phyloP scores from a whole-genome alignment of 2,113 vertebrate genomes.

The Glareola pratincola region DNA sequence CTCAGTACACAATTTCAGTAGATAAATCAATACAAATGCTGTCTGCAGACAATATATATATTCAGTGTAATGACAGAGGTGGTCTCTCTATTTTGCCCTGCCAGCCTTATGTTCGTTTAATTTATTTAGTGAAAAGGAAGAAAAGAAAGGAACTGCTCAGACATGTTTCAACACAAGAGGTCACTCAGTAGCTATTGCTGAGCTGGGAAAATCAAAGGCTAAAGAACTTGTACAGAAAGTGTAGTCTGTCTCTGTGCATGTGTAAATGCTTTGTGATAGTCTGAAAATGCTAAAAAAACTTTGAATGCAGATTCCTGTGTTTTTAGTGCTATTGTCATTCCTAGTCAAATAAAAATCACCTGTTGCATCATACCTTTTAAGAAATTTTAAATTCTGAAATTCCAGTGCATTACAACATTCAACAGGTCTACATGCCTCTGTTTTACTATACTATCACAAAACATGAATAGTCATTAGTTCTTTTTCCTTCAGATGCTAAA shows the following conservation, averaged over 20 bases:
- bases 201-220: background rate
- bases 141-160: background rate
- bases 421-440: background rate
- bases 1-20: background rate
- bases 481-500: background rate
- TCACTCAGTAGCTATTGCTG: slow-evolving; percentile 47
- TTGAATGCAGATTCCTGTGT: background rate
- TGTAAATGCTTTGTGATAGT: background rate
- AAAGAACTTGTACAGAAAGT: background rate
- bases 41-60: background rate
- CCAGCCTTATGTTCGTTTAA: fast-evolving
- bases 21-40: background rate
- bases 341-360: background rate
- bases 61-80: background rate
- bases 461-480: background rate
- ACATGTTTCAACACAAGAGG: slow-evolving; percentile 53
- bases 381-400: background rate
- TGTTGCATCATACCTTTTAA: background rate
- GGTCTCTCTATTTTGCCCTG: background rate
- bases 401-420: background rate
- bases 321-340: background rate
- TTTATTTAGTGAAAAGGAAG: background rate
- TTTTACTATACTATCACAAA: background rate
- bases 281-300: background rate
- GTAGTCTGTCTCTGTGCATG: background rate